Base-by-base conservation (phyloP, 1,140 invertebrate genomes). In the Cryptotermes secundus region DNA sequence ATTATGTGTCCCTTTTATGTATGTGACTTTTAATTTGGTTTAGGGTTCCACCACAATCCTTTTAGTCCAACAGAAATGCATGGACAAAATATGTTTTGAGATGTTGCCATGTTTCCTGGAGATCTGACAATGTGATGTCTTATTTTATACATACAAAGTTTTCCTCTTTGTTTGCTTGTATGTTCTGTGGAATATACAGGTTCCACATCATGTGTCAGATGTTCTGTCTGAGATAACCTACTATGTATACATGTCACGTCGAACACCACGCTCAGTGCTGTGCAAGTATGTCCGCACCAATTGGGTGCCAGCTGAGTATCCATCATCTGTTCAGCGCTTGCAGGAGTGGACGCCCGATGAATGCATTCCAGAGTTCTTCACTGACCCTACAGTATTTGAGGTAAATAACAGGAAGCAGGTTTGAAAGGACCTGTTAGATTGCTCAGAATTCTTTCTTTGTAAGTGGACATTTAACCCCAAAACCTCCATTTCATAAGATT, bases 331-430 rank as follows among this genome's bases (percentile, higher is more conserved):
- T 88, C 95, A 97, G 88, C 92, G 97, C 59, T 91, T 99, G 87
- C 95, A 97, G 87, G 95, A 97, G 87, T 99, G 98, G 98, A 99
- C 97, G 24, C 98, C 98, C 0, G 98, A 99, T 90, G 98, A 99
- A 90, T 99, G 98, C 89, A 97, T 99, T 90, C 97, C 98, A 81
- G 96, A 99, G 90, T 97, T 99, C 92, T 99, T 95, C 88, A 95
- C 93, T 24, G 97, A 98, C 91, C 95, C 97, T 0, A 93, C 91
- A 87, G 96, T 99, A 86, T 99, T 99, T 88, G 95, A 96, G 89
- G 92, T 92, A 88, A 85, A 82, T 83, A 45, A 59, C 24, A 35
- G 19, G n/a, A 42, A 3, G 35, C 36, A 81, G 1, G 4, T 34
- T 34, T 36, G 6, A 81, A 9, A 49, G 45, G 22, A 19, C 3